Evolutionary conservation across 2,113 vertebrate genomes (phyloP), one percentile per base, ranked within the genome.

Genomic region (Aspidoscelis tigris): DNA sequence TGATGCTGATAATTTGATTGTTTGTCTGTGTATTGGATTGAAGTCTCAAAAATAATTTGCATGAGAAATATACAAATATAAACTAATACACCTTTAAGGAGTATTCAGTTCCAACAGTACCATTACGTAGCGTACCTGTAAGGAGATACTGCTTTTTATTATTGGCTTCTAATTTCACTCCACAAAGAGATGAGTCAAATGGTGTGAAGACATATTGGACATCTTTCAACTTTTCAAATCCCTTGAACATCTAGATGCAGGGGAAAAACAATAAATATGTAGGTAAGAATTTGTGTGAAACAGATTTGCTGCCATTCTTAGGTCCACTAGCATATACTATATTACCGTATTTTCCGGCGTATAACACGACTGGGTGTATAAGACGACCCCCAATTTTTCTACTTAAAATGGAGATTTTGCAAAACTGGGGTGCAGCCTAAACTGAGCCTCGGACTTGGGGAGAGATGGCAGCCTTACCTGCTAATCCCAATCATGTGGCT

Each of bases 151-250:
- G 97, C 22, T 96, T 97, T 93, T 97, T 97, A 83, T 97, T 97
- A 90, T 96, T 98, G 84, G 95, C 96, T 93, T 98, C 96, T 90
- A 99, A 94, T 84, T 96, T 97, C 88, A 97, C 95, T 66, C 98
- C 98, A 90, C 98, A 99, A 84, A 97, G 92, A 4, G 98, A 97
- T 0, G 97, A 97, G 88, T 97, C 96, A 77, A 97, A 95, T 24
- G 97, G 96, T 0, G 98, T 99, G 82, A 98, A 98, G 88, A 99
- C 95, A 55, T 97, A 98, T 86, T 98, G 96, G 91, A 99, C 96
- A 72, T 97, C 96, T 88, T 97, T 98, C 85, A 97, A 91, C 91
- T 97, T 97, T 88, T 98, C 96, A 90, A 98, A 98, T 43, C 98
- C 98, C 95, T 99, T 99, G 92, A 98, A 99, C 97, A 99, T 98